These are phyloP conservation scores for Aphelocoma coerulescens DNA, from an alignment of 2,113 vertebrate species.

Conservation along the genomic window DNA sequence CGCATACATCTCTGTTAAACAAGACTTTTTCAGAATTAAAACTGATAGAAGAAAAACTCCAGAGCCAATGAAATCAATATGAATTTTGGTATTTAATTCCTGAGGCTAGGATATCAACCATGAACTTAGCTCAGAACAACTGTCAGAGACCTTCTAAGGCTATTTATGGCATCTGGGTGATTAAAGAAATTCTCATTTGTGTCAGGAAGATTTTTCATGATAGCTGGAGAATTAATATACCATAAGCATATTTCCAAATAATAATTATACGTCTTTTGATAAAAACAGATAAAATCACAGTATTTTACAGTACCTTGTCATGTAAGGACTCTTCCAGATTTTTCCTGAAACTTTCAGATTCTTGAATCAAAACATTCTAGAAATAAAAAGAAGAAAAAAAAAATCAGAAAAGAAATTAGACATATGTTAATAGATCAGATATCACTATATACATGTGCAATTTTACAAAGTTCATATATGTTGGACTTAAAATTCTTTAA, in stretches of 20 bases:
- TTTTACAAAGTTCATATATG: background rate
- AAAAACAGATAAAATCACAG: background rate
- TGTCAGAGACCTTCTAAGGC: background rate
- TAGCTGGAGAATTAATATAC: background rate
- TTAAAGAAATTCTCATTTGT: background rate
- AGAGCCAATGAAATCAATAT: background rate
- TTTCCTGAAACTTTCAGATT: constrained; percentile 95
- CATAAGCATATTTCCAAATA: background rate
- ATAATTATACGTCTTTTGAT: background rate
- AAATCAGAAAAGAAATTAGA: background rate
- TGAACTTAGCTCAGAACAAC: background rate
- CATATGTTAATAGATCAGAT: background rate
- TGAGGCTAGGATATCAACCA: background rate
- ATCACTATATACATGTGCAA: background rate
- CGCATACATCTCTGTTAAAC: background rate
- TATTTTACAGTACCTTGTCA: constrained; percentile 84
- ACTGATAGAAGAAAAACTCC: background rate
- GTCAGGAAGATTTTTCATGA: background rate
- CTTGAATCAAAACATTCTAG: constrained; percentile 96
- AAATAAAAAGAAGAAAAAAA: background rate
- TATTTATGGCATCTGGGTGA: background rate
- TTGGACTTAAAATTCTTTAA: background rate
- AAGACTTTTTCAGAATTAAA: background rate
- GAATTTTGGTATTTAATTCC: background rate
- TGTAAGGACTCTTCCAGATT: constrained; percentile 97